A percentile compares a stretch with the other conserved stretches of the same genome.
phyloP scores from a whole-genome alignment of 1,140 invertebrate genomes.

The Formica exsecta region DNA sequence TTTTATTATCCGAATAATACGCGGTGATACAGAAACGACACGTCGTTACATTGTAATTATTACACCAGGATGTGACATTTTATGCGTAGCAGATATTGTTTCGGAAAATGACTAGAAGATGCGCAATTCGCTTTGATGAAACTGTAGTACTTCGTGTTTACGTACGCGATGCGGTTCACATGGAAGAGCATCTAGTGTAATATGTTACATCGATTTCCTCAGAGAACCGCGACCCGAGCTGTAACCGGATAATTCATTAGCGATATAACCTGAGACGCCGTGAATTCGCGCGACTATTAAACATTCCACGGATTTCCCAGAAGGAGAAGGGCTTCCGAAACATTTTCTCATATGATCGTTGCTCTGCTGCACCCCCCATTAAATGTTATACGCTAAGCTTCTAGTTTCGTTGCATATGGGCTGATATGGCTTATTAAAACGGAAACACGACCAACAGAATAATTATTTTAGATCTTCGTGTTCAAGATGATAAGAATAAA shows the following conservation, averaged over 20 bases:
- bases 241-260: constrained; percentile 66
- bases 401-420: constrained; percentile 15
- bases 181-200: constrained; percentile 35
- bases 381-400: constrained; percentile 29
- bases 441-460: background rate
- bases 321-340: constrained; percentile 38
- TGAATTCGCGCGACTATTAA: constrained; percentile 55
- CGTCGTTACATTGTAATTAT: constrained; percentile 24
- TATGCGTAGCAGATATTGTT: constrained; percentile 3
- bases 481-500: background rate
- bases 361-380: constrained; percentile 1
- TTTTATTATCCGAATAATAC: background rate
- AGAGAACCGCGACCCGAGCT: constrained; percentile 47
- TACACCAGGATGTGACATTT: constrained; percentile 5
- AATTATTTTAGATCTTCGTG: constrained; percentile 6
- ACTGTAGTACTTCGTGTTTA: constrained; percentile 54
- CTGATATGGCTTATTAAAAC: constrained; percentile 22
- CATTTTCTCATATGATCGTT: constrained; percentile 47
- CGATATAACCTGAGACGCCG: constrained; percentile 54
- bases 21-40: background rate
- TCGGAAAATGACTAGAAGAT: constrained; percentile 15
- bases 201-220: constrained; percentile 63
- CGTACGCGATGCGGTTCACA: constrained; percentile 42
- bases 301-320: constrained; percentile 40
- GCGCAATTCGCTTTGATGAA: constrained; percentile 37